A percentile compares a stretch with the other conserved stretches of the same genome.
These are phyloP conservation scores for Nyctibius grandis DNA, from an alignment of 2,797 vertebrate species.

Conservation along the genomic window DNA sequence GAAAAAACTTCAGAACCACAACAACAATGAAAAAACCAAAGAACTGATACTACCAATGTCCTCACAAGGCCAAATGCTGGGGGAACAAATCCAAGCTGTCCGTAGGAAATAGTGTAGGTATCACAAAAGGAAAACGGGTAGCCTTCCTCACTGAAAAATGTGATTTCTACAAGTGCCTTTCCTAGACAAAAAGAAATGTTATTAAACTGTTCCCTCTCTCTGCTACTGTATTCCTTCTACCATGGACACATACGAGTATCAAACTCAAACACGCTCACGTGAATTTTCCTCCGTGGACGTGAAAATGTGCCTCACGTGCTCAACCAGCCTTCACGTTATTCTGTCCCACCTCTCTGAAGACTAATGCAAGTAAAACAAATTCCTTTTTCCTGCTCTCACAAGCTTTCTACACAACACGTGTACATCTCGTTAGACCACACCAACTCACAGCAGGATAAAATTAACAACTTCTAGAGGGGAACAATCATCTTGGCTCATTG, in stretches of 20 bases:
- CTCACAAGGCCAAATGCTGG: background rate
- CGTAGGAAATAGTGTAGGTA: background rate
- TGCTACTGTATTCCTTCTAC: background rate
- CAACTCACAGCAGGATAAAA: background rate
- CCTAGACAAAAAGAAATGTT: background rate
- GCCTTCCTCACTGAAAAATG: fast-evolving
- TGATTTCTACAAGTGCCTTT: background rate
- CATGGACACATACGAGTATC: no score
- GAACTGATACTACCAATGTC: background rate
- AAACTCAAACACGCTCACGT: fast-evolving
- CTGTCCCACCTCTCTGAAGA: background rate
- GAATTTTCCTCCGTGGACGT: background rate
- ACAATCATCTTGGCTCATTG: background rate
- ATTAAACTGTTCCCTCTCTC: background rate
- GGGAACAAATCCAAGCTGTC: background rate
- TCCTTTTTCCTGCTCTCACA: background rate
- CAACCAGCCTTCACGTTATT: background rate
- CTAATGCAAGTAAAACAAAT: background rate
- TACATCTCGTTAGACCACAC: background rate
- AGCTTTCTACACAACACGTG: fast-evolving
- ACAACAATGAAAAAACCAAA: background rate
- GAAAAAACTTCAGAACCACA: background rate
- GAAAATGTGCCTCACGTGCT: background rate
- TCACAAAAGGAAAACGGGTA: background rate
- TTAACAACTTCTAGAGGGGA: background rate